Evolutionary conservation across 2,888 invertebrate genomes (phyloP).

Genomic region (Ormyrus pomaceus): DNA sequence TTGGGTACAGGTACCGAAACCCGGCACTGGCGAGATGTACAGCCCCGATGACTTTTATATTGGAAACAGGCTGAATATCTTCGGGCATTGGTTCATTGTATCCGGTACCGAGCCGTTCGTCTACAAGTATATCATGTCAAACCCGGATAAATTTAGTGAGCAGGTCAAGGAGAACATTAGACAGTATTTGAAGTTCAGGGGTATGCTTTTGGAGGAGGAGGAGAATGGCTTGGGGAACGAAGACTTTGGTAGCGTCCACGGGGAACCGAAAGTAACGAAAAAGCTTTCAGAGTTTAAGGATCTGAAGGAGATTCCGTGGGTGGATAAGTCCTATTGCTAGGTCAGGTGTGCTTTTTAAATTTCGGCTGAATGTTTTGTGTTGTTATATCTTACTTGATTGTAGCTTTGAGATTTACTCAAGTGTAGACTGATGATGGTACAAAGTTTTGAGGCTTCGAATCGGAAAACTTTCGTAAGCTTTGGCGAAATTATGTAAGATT

Average conservation of each 20-base stretch:
- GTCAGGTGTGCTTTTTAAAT: no score
- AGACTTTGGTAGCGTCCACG: slow-evolving; percentile 4
- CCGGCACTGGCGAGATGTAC: slow-evolving; percentile 80
- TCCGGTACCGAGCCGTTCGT: slow-evolving; percentile 87
- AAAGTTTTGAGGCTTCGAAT: no score
- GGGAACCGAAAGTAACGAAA: neutral
- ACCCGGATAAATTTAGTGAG: slow-evolving; percentile 83
- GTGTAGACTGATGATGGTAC: no score
- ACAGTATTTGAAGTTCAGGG: slow-evolving; percentile 75
- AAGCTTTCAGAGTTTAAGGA: neutral
- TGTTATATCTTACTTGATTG: no score
- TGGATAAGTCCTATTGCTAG: no score
- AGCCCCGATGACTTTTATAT: slow-evolving; percentile 88
- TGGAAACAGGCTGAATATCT: slow-evolving; percentile 84
- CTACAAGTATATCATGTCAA: slow-evolving; percentile 85
- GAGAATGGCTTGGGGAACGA: slow-evolving; percentile 75
- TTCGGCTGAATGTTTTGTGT: no score
- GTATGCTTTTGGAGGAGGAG: slow-evolving; percentile 8
- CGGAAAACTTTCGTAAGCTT: no score
- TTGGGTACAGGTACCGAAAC: slow-evolving; percentile 82
- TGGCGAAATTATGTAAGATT: no score
- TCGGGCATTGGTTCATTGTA: slow-evolving; percentile 86
- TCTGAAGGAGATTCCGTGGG: neutral
- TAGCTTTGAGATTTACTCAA: no score
- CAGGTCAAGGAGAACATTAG: slow-evolving; percentile 82